Conservation (phyloP, 2,888 invertebrate genomes). For the Stictocephala bisonia region DNA sequence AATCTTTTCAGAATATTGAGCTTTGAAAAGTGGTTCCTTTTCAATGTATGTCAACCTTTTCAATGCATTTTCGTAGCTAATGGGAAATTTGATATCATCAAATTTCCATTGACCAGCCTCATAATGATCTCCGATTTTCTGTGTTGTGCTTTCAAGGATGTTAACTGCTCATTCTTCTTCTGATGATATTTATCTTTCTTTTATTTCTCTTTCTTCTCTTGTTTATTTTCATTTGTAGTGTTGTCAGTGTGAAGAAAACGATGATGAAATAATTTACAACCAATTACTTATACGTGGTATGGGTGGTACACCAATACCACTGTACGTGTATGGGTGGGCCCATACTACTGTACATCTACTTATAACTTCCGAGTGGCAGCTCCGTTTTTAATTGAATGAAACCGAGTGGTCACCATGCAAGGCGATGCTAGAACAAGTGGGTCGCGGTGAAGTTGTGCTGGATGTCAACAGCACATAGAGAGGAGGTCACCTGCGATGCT, state of each 20-base stretch:
- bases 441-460: no score
- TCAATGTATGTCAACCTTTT: background rate
- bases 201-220: background rate
- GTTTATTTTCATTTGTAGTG: background rate
- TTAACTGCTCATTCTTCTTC: background rate
- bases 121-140: background rate
- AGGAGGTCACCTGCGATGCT: no score
- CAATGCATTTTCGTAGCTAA: background rate
- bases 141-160: background rate
- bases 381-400: no score
- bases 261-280: constrained; percentile 1
- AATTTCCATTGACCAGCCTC: background rate
- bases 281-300: no score
- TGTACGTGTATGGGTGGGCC: no score
- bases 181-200: background rate
- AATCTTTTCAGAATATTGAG: background rate
- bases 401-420: no score
- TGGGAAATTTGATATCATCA: background rate
- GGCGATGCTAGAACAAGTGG: no score
- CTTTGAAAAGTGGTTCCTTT: background rate
- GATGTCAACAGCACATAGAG: no score
- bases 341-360: no score
- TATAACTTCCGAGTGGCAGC: no score
- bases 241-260: background rate
- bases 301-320: no score